These are phyloP conservation scores for Lophura nycthemera DNA, from an alignment of 2,113 vertebrate species.

Conservation along the genomic window DNA sequence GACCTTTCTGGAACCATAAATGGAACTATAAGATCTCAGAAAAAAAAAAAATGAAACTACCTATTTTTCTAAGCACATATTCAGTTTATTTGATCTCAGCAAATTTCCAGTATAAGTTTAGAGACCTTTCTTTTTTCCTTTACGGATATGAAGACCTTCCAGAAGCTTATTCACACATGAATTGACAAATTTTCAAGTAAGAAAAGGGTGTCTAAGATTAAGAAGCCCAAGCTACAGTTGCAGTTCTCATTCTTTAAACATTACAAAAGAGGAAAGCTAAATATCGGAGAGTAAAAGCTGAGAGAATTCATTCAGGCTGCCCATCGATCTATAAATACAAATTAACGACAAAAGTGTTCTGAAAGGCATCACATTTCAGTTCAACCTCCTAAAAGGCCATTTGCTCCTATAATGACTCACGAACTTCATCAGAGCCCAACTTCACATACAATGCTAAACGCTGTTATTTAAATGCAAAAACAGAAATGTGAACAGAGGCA, in stretches of 20 bases:
- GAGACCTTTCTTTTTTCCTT: background rate
- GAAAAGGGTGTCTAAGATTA: background rate
- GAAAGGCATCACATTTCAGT: background rate
- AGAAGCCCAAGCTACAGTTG: background rate
- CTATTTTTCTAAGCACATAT: background rate
- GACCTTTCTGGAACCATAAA: background rate
- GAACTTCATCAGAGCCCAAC: slow-evolving; percentile 7
- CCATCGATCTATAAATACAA: background rate
- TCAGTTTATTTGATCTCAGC: background rate
- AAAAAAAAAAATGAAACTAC: background rate
- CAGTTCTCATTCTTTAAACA: background rate
- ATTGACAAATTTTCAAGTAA: background rate
- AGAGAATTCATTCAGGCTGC: background rate
- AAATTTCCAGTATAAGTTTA: background rate
- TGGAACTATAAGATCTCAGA: background rate
- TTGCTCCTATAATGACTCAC: background rate
- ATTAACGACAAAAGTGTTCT: background rate
- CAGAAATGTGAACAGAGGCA: background rate
- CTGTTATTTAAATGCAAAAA: background rate
- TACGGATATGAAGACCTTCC: background rate
- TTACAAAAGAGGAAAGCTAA: background rate
- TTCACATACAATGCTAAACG: background rate
- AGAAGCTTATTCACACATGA: background rate
- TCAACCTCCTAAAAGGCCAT: background rate
- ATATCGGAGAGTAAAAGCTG: background rate